Percentiles rank a stretch among this genome's conserved stretches.
phyloP scores from a whole-genome alignment of 53 echinoderm and acorn worm genomes.

The Mesocentrotus franciscanus region DNA sequence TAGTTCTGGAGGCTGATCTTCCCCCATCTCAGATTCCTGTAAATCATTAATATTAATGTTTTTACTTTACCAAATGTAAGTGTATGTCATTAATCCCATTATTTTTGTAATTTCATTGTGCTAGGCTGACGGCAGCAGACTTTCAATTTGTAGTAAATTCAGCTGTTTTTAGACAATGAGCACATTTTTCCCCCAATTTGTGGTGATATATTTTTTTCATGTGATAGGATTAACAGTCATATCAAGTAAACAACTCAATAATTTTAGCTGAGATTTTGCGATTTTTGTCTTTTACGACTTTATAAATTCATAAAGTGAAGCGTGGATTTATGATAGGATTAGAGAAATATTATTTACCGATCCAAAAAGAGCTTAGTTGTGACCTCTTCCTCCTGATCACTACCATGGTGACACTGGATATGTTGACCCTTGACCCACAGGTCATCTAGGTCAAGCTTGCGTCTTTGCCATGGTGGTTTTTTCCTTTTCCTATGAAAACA shows the following conservation, averaged over 20 bases:
- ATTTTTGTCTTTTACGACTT: not conserved
- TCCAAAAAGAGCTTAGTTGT: not conserved
- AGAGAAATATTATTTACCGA: not conserved
- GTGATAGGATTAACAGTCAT: too few species aligned
- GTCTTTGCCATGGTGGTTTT: constrained; percentile 39
- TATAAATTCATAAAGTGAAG: not conserved
- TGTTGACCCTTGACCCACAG: constrained; percentile 62
- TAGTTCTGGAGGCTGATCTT: constrained; percentile 45
- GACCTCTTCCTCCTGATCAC: not conserved
- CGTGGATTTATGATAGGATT: not conserved
- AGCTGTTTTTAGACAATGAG: too few species aligned
- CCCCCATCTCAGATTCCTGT: constrained; percentile 56
- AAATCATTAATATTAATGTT: not conserved
- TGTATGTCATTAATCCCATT: too few species aligned
- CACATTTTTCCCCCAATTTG: too few species aligned
- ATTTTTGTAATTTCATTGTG: too few species aligned
- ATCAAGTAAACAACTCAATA: too few species aligned
- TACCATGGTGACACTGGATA: constrained; percentile 14
- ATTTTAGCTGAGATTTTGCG: not conserved
- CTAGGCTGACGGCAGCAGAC: too few species aligned
- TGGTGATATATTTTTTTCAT: too few species aligned
- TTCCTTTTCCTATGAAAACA: constrained; percentile 19
- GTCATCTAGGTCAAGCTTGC: constrained; percentile 57
- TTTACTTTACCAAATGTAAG: too few species aligned
- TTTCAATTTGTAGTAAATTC: too few species aligned